Percentiles rank a stretch among this genome's conserved stretches.
Conservation (phyloP, 2,888 invertebrate genomes). For the Eupithecia pulchellata region DNA sequence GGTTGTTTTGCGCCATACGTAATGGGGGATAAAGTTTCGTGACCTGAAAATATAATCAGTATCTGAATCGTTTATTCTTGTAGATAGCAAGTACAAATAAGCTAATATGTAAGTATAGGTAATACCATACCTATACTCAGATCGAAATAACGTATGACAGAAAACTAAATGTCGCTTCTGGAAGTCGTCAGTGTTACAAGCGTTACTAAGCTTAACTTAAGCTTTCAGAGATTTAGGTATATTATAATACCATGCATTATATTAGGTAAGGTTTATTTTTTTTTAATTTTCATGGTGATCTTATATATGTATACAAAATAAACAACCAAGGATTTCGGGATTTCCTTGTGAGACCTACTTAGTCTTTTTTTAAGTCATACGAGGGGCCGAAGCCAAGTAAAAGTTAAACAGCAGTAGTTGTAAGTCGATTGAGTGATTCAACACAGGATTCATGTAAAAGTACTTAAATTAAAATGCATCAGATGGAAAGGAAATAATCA, state of each 20-base stretch:
- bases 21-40: constrained; percentile 82
- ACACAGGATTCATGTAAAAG: neutral
- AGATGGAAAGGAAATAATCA: neutral
- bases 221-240: no score
- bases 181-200: no score
- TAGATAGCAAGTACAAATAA: no score
- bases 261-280: no score
- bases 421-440: neutral
- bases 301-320: neutral
- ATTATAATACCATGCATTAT: no score
- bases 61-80: no score
- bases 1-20: constrained; percentile 84
- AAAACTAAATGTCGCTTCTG: no score
- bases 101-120: no score
- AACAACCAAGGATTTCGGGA: neutral
- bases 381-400: neutral
- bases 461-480: neutral
- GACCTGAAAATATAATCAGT: constrained; percentile 75
- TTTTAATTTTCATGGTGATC: neutral
- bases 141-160: no score
- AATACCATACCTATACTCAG: no score
- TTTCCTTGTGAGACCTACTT: neutral
- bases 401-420: neutral
- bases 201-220: no score
- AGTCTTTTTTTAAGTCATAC: neutral